Evolutionary conservation across 2,797 vertebrate genomes (phyloP), one percentile per base, ranked within the genome.

Genomic region (Myotis vivesi): DNA sequence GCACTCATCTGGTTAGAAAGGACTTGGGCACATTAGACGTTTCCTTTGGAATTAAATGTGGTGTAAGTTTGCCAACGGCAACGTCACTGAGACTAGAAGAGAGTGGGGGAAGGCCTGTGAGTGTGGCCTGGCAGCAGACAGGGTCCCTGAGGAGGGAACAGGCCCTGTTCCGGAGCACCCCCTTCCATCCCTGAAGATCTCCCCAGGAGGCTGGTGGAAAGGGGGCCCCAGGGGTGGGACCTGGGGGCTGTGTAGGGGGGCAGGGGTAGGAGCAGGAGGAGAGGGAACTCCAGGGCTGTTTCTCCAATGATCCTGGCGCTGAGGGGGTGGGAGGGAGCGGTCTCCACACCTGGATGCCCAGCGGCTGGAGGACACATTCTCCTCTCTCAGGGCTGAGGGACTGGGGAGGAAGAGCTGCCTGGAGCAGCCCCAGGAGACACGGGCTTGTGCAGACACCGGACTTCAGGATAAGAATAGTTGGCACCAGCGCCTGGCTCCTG

Each of bases 81-180:
- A 41, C 4, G 1, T 44, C 22, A 28, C n/a, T 94, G 81, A 82
- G 92, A 44, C 94, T 49, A 22, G 72, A 93, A 89, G 89, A 94
- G 88, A 95, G 94, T 64, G 28, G 23, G 19, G 81, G 55, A 62
- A 73, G 51, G 49, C 46, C 71, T 80, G 19, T 8, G 75, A 30
- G 28, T 6, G n/a, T 2, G 55, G 66, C 69, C 53, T 85, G 93
- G 84, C 87, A 22, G 73, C 4, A 0, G 55, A 68, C 25, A 3
- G 53, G 49, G 41, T 49, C 25, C 68, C 82, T n/a, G 57, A 51
- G 23, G 15, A 84, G 16, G 66, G 23, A 55, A 3, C 53, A 68
- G 25, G 64, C 55, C 77, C 69, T 62, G 81, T 69, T 83, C 49
- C 44, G 57, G 30, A 76, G 20, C 2, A 8, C 7, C 3, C 10